Conservation (phyloP, 2,888 invertebrate genomes). For the Odontocerum albicorne region DNA sequence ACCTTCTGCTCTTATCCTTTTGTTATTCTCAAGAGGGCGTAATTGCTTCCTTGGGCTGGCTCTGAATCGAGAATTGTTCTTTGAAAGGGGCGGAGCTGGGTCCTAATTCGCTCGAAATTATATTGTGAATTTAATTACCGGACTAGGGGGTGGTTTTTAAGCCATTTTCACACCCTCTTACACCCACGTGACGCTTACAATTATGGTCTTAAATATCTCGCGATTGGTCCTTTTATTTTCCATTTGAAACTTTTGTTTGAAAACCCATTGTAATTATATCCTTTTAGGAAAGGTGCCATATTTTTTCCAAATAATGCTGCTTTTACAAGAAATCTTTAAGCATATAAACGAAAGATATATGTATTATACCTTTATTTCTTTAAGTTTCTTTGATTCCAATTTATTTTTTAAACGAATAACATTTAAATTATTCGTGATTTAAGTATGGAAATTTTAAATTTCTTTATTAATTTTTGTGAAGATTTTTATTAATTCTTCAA, state of each 20-base stretch:
- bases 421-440: no score
- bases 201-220: constrained; percentile 4
- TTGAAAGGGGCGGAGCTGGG: constrained; percentile 12
- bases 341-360: no score
- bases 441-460: no score
- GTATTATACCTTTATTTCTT: no score
- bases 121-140: constrained; percentile 23
- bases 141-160: constrained; percentile 4
- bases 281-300: no score
- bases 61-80: constrained; percentile 5
- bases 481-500: no score
- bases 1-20: constrained; percentile 6
- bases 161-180: constrained; percentile 14
- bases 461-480: no score
- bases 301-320: no score
- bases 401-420: no score
- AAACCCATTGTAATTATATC: background rate
- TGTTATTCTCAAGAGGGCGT: constrained; percentile 16
- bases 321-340: no score
- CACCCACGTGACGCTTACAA: constrained; percentile 8
- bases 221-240: constrained; percentile 3
- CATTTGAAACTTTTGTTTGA: background rate
- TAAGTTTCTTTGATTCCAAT: no score
- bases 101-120: constrained; percentile 23
- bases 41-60: constrained; percentile 16